These are phyloP conservation scores for Dreissena rostriformis DNA, from an alignment of 1,140 invertebrate species.

Conservation along the genomic window DNA sequence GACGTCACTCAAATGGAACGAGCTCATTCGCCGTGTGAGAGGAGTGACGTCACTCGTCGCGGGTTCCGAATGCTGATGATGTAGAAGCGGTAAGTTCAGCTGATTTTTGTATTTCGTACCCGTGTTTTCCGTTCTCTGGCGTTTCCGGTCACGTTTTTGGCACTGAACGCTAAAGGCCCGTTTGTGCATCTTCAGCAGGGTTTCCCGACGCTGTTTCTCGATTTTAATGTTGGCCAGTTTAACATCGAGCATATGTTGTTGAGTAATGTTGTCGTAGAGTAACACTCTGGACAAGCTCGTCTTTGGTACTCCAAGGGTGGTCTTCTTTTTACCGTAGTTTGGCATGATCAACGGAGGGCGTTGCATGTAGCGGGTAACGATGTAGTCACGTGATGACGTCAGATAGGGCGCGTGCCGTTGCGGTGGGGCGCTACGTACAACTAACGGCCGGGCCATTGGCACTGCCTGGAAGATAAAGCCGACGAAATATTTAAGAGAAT, in stretches of 20 bases:
- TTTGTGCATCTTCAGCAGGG: conserved; percentile 68
- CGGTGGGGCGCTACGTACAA: conserved; percentile 6
- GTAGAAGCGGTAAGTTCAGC: background rate
- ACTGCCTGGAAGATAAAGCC: background rate
- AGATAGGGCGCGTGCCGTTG: background rate
- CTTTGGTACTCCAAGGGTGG: conserved; percentile 65
- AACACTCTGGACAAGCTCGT: conserved; percentile 75
- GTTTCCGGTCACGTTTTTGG: conserved; percentile 57
- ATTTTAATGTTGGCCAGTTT: conserved; percentile 69
- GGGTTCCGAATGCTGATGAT: background rate
- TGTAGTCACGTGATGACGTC: background rate
- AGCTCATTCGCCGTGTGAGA: conserved; percentile 18
- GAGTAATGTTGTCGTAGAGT: conserved; percentile 76
- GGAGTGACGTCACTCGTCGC: background rate
- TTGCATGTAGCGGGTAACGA: conserved; percentile 68
- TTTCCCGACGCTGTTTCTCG: conserved; percentile 62
- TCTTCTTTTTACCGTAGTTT: conserved; percentile 72
- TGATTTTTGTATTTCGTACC: background rate
- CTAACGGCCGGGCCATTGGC: background rate
- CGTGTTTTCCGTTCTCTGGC: background rate
- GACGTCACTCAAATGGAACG: conserved; percentile 52
- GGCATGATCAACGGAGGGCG: conserved; percentile 75
- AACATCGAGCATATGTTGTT: conserved; percentile 74
- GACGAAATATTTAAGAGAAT: no score
- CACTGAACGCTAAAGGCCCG: conserved; percentile 64